These are phyloP conservation scores for Smutsia temminckii DNA, from an alignment of 2,797 vertebrate species.

Conservation along the genomic window DNA sequence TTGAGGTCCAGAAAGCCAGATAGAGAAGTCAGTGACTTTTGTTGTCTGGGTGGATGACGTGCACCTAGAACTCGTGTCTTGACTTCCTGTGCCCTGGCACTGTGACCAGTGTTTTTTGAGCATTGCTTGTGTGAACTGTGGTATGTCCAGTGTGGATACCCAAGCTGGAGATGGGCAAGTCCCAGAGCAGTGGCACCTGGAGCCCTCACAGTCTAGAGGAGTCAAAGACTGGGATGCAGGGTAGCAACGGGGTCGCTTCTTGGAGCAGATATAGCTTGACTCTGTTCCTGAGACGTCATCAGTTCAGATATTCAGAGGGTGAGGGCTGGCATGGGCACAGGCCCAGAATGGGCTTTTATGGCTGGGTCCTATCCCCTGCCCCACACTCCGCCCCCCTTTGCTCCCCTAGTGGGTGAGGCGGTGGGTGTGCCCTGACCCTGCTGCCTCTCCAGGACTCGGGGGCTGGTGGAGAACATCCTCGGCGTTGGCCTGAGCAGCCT, in stretches of 20 bases:
- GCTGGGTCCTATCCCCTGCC: background rate
- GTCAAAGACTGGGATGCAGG: background rate
- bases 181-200: background rate
- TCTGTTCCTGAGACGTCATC: background rate
- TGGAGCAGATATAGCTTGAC: background rate
- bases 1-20: background rate
- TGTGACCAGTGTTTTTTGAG: background rate
- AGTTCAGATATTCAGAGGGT: background rate
- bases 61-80: background rate
- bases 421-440: background rate
- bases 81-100: background rate
- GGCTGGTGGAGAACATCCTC: conserved; percentile 91
- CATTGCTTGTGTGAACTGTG: background rate
- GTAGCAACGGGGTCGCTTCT: background rate
- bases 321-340: background rate
- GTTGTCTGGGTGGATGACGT: background rate
- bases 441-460: conserved; percentile 87
- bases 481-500: conserved; percentile 91
- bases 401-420: background rate
- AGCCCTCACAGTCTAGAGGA: background rate
- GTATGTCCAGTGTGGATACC: accelerated
- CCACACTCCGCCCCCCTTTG: accelerated
- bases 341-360: background rate
- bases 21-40: background rate
- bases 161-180: background rate